Conservation (phyloP, 2,888 invertebrate species). For the Lepidocyrtoides sp. region DNA sequence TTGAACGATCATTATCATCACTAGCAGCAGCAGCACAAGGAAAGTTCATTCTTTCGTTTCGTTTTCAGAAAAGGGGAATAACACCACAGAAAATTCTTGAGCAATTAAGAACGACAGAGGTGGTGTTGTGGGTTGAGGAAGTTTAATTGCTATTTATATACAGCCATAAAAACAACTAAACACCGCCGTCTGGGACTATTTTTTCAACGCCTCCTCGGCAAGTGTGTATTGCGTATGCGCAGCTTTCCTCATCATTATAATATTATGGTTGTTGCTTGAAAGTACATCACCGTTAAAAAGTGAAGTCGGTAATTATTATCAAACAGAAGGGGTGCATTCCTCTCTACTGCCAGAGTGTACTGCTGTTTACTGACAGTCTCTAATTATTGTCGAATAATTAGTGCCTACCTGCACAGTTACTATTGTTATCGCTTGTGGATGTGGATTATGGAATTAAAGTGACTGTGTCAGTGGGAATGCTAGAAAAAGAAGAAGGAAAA, state of each 20-base stretch:
- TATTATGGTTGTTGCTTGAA: background rate
- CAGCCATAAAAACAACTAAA: background rate
- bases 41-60: background rate
- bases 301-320: slow-evolving; percentile 58
- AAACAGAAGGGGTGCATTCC: slow-evolving; percentile 12
- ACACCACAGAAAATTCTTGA: background rate
- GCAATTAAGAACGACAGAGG: background rate
- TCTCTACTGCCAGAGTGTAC: no score
- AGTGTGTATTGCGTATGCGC: background rate
- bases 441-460: slow-evolving; percentile 43
- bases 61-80: background rate
- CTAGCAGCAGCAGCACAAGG: background rate
- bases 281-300: slow-evolving; percentile 55
- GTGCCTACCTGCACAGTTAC: background rate
- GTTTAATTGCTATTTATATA: slow-evolving; percentile 32
- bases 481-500: background rate
- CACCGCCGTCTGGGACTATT: background rate
- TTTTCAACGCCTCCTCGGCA: background rate
- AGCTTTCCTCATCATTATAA: no score
- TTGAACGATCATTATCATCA: background rate
- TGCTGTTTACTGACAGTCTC: slow-evolving; percentile 3
- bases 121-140: background rate
- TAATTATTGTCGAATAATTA: slow-evolving; percentile 30
- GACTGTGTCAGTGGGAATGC: slow-evolving; percentile 51
- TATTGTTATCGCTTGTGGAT: slow-evolving; percentile 36